Percentiles rank a stretch among this genome's conserved stretches.
phyloP scores from a whole-genome alignment of 2,888 invertebrate species.

The Helobdella robusta region DNA sequence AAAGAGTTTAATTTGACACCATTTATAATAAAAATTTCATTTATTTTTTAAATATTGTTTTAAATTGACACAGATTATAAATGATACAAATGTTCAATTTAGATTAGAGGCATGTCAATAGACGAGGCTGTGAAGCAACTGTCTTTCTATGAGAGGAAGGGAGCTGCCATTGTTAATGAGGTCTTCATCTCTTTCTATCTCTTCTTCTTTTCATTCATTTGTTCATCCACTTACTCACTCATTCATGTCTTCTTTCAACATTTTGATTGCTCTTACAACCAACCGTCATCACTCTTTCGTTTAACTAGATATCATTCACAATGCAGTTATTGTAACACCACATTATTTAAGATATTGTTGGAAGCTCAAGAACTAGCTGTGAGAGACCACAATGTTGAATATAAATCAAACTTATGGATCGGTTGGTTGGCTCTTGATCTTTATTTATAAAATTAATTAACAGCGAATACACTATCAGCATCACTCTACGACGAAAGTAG shows the following conservation, averaged over 20 bases:
- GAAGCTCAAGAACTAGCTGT: slow-evolving; percentile 84
- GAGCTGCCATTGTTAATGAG: slow-evolving; percentile 45
- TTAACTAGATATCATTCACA: not conserved
- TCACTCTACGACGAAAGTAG: too few relatives aligned
- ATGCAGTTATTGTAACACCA: not conserved
- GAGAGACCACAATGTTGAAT: slow-evolving; percentile 82
- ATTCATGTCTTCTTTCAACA: not conserved
- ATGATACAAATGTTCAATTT: slow-evolving; percentile 43
- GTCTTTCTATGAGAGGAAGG: slow-evolving; percentile 62
- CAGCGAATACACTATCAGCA: too few relatives aligned
- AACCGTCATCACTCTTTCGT: not conserved
- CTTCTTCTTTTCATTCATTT: not conserved
- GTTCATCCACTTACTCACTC: not conserved
- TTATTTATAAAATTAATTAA: too few relatives aligned
- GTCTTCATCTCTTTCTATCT: slow-evolving; percentile 34
- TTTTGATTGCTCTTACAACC: not conserved
- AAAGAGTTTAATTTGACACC: too few relatives aligned
- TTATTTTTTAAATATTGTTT: not conserved
- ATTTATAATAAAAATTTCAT: too few relatives aligned
- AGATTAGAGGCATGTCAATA: slow-evolving; percentile 80
- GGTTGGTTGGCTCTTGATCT: slow-evolving; percentile 48
- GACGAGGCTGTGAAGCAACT: slow-evolving; percentile 89
- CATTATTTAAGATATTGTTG: slow-evolving; percentile 68
- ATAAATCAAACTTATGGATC: slow-evolving; percentile 86
- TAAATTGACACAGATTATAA: not conserved